These are phyloP conservation scores for Invenusta paracnida DNA, from an alignment of 2,888 invertebrate species.

Conservation along the genomic window DNA sequence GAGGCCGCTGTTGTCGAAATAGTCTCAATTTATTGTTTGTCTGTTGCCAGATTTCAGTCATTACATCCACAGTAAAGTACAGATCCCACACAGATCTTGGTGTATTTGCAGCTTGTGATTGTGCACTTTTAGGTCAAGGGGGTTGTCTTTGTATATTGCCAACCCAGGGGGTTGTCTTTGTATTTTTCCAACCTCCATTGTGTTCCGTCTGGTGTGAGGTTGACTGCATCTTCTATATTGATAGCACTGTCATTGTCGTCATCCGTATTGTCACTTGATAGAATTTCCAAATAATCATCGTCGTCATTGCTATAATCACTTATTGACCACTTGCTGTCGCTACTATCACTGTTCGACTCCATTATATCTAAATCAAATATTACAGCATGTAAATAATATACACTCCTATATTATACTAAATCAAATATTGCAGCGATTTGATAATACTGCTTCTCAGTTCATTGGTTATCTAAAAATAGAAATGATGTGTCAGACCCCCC, in stretches of 20 bases:
- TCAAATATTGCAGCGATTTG: neutral
- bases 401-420: neutral
- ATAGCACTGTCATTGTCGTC: neutral
- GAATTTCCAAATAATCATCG: neutral
- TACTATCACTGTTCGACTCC: neutral
- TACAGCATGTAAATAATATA: neutral
- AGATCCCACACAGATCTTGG: neutral
- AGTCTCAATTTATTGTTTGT: neutral
- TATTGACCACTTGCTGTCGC: neutral
- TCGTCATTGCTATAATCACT: neutral
- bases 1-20: neutral
- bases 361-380: neutral
- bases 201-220: neutral
- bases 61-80: neutral
- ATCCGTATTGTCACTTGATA: neutral
- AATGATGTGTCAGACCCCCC: neutral
- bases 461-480: neutral
- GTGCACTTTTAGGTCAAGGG: neutral
- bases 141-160: neutral
- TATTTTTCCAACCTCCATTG: neutral
- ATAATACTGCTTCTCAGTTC: neutral
- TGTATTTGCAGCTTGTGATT: neutral
- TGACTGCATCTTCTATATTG: neutral
- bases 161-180: neutral
- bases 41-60: neutral